Evolutionary conservation across 2,113 vertebrate genomes (phyloP).

Genomic region (Isichthys henryi): DNA sequence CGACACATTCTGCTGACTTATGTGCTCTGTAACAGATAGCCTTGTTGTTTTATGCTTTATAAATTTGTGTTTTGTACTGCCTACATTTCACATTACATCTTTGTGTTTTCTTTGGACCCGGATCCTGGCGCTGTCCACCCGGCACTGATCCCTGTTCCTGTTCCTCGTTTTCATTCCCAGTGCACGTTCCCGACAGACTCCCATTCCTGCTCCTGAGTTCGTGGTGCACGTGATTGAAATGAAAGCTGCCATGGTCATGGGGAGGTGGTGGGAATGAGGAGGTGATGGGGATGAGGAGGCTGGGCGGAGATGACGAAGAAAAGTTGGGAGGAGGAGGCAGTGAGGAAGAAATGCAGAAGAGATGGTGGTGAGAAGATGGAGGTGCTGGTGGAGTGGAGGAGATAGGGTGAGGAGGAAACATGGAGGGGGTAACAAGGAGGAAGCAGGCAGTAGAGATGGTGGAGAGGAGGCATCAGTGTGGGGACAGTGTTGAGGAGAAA

Average conservation of each 20-base stretch:
- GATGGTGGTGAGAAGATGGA: background rate
- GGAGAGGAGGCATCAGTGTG: background rate
- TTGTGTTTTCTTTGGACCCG: constrained; percentile 7
- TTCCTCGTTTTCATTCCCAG: background rate
- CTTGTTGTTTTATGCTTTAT: constrained; percentile 14
- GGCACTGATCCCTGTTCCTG: background rate
- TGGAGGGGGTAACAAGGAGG: too few relatives aligned
- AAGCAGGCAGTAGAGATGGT: background rate
- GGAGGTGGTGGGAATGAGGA: too few relatives aligned
- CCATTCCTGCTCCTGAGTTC: background rate
- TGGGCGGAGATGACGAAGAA: background rate
- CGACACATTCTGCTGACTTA: background rate
- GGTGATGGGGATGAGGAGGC: background rate
- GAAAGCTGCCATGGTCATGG: background rate
- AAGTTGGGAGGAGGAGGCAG: too few relatives aligned
- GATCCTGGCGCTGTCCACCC: background rate
- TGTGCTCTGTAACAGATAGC: constrained; percentile 17
- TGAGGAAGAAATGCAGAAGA: background rate
- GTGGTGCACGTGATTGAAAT: background rate
- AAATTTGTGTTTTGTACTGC: constrained; percentile 14
- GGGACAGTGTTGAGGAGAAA: background rate
- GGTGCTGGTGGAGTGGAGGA: too few relatives aligned
- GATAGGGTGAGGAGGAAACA: too few relatives aligned
- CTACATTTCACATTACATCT: constrained; percentile 17
- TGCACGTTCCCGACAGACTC: background rate